Conservation (phyloP, 1,140 invertebrate genomes). For the Papilio polytes region DNA sequence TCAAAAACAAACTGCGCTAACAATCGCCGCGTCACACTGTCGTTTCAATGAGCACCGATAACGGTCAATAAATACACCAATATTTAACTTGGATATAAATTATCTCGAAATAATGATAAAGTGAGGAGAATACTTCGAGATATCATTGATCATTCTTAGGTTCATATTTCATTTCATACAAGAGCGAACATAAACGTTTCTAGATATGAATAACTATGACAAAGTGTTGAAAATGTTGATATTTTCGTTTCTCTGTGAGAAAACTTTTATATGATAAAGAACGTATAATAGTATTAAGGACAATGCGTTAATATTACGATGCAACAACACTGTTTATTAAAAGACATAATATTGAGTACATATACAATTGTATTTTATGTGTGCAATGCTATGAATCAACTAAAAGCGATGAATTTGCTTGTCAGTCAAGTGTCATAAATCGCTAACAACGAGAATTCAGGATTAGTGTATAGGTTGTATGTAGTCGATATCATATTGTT, state of each 20-base stretch:
- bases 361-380: not conserved
- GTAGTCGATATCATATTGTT: no score
- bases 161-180: not conserved
- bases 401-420: not conserved
- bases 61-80: constrained; percentile 26
- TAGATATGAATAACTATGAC: not conserved
- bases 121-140: not conserved
- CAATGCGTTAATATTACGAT: no score
- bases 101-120: no score
- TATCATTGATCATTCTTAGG: not conserved
- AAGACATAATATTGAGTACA: no score
- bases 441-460: not conserved
- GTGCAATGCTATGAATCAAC: constrained; percentile 1
- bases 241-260: not conserved
- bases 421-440: constrained; percentile 8
- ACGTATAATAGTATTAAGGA: not conserved
- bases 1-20: constrained; percentile 64
- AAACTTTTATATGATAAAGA: not conserved
- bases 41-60: constrained; percentile 38
- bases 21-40: constrained; percentile 44
- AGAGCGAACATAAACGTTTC: not conserved
- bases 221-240: not conserved
- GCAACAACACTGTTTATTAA: no score
- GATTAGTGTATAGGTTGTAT: not conserved
- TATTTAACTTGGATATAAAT: constrained; percentile 1